These are phyloP conservation scores for Montipora sp. DNA, from an alignment of 64 coral and sea anemone genomes.

Conservation along the genomic window DNA sequence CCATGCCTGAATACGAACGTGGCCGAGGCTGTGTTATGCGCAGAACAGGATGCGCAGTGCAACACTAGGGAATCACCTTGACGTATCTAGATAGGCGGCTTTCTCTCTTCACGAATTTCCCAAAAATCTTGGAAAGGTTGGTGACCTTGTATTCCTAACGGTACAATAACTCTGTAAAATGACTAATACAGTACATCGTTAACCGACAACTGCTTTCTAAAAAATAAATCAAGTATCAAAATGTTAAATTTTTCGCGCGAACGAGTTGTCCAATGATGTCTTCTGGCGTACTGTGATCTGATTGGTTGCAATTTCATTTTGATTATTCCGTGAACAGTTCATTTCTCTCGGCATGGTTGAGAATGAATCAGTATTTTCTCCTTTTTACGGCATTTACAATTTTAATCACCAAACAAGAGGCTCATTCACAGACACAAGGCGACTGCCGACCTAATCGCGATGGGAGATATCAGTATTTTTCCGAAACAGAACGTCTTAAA, in stretches of 20 bases:
- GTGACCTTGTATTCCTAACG: too few species aligned
- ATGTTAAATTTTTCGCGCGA: not conserved
- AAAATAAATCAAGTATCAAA: not conserved
- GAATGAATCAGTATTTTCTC: not conserved
- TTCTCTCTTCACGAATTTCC: too few species aligned
- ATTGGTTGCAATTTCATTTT: conserved; percentile 22
- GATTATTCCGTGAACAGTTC: not conserved
- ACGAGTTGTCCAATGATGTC: conserved; percentile 10
- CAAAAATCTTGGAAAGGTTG: too few species aligned
- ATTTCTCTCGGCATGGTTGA: conserved; percentile 4
- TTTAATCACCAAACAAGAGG: not conserved
- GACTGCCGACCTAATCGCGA: not conserved
- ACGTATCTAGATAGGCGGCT: too few species aligned
- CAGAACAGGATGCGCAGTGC: too few species aligned
- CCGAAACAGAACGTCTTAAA: conserved; percentile 83
- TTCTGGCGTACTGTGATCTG: conserved; percentile 7
- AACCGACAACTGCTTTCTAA: too few species aligned
- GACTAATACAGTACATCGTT: too few species aligned
- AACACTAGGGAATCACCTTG: too few species aligned
- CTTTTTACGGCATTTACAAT: conserved; percentile 20
- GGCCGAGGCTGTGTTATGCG: too few species aligned
- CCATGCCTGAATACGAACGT: too few species aligned
- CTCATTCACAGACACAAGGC: not conserved
- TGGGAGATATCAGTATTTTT: conserved; percentile 86
- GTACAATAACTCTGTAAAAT: too few species aligned